Conservation (phyloP, 2,888 invertebrate species). For the Glaucopsyche alexis region DNA sequence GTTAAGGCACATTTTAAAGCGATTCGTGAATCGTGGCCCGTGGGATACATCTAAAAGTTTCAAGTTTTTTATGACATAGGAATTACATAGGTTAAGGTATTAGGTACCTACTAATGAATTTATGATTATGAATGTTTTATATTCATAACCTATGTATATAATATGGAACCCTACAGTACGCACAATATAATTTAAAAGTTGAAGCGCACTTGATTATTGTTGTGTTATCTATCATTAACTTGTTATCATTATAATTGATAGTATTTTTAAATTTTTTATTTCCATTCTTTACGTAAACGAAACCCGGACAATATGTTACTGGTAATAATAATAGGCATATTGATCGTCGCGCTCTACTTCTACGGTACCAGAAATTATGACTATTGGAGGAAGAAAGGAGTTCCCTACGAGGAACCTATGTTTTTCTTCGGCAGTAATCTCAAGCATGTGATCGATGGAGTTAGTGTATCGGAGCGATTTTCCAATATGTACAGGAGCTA, state of each 20-base stretch:
- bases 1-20: no score
- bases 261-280: not conserved
- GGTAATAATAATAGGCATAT: not conserved
- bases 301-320: not conserved
- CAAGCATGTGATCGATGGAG: not conserved
- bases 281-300: not conserved
- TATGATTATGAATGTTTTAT: no score
- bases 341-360: conserved; percentile 39
- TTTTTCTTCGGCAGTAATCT: conserved; percentile 50
- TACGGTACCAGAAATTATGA: conserved; percentile 51
- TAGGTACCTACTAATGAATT: no score
- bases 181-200: no score
- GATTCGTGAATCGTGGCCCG: no score
- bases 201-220: no score
- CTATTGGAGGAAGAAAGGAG: conserved; percentile 52
- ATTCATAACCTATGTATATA: no score
- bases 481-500: conserved; percentile 22
- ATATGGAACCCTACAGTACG: no score
- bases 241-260: not conserved
- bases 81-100: no score
- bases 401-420: conserved; percentile 51
- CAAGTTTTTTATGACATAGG: no score
- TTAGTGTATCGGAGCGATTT: conserved; percentile 1
- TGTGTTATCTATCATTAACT: not conserved
- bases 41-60: no score